Evolutionary conservation across 2,113 vertebrate species (phyloP), one percentile per base, ranked within the genome.

Genomic region (Vulpes vulpes): DNA sequence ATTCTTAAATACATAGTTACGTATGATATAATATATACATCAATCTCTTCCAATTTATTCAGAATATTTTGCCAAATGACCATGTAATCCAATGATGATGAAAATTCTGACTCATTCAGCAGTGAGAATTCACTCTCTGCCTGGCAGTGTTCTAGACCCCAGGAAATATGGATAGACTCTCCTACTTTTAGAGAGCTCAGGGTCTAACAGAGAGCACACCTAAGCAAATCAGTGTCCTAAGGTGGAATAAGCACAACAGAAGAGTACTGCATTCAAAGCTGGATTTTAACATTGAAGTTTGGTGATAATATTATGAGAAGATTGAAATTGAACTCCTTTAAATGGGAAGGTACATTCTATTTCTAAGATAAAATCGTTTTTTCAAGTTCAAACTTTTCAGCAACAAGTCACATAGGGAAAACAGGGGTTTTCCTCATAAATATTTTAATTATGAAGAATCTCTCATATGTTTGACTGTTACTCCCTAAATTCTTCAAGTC

Each of bases 191-290:
- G 19, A 89, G 51, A 57, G 25, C 25, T 38, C 22, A 59, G 16
- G 12, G 19, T 14, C 15, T 27, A 1, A 4, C 0, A 55, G 32
- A 89, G 0, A 1, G 23, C 32, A 76, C 2, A n/a, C 1, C 55
- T 11, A 59, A 15, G 22, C 30, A 73, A 11, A 43, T 0, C 1
- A 2, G 8, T 55, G 3, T 30, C 51, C 38, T 57, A 19, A 64
- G 53, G 32, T 10, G 0, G 3, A 60, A 17, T 14, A 85, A 82
- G n/a, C 12, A 62, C 30, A 93, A 43, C 17, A 89, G 3, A 64
- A 22, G 30, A 35, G 8, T 6, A 16, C 8, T 17, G 2, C 14
- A 74, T 64, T 90, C 76, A 89, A 82, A 90, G 27, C 7, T n/a
- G 23, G 2, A 53, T 69, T 92, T 89, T n/a, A 82, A 94, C 87